These are phyloP conservation scores for Xerus inauris DNA, from an alignment of 2,113 vertebrate species.

Conservation along the genomic window DNA sequence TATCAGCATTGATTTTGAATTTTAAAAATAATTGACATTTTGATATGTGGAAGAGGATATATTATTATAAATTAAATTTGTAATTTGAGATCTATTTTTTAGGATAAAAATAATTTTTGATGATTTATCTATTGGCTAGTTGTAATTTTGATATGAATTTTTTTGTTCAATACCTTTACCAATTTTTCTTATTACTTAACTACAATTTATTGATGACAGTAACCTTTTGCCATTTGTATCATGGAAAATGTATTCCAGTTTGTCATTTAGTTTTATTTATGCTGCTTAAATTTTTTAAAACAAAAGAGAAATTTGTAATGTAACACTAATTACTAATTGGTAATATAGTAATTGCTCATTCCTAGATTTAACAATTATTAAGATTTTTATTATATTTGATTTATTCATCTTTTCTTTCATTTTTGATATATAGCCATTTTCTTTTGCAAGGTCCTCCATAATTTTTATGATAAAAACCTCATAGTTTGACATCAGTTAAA, in stretches of 20 bases:
- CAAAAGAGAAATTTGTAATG: background rate
- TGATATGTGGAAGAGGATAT: background rate
- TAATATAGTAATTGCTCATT: no score
- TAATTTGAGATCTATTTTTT: background rate
- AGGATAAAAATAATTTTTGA: background rate
- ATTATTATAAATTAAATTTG: background rate
- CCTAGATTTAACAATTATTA: background rate
- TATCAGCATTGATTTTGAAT: background rate
- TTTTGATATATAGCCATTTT: background rate
- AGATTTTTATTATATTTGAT: constrained; percentile 3
- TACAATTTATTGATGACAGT: background rate
- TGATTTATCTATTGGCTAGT: background rate
- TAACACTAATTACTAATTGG: background rate
- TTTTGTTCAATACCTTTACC: background rate
- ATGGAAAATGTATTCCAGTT: background rate
- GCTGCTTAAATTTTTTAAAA: background rate
- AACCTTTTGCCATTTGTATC: background rate
- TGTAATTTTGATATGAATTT: background rate
- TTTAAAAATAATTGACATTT: background rate
- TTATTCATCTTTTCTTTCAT: background rate
- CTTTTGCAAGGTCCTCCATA: background rate
- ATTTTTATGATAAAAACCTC: constrained; percentile 38
- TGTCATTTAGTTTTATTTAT: background rate
- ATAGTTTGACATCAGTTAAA: background rate
- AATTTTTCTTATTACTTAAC: background rate